Percentiles rank a stretch among this genome's conserved stretches.
Evolutionary conservation across 2,888 invertebrate species (phyloP).

Genomic region (Volucella zonaria): DNA sequence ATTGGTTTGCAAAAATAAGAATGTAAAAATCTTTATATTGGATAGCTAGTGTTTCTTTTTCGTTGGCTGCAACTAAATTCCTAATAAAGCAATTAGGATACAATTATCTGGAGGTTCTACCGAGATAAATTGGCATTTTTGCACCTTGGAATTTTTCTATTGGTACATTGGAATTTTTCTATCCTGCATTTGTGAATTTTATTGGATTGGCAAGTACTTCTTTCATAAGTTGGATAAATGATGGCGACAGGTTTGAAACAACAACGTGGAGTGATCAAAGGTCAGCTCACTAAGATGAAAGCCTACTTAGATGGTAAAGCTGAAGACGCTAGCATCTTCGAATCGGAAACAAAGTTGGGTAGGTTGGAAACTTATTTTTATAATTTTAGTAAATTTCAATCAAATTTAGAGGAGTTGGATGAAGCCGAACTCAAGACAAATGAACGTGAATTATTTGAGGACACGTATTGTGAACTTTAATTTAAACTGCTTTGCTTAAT

Average conservation of each 20-base stretch:
- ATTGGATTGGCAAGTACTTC: too few relatives aligned
- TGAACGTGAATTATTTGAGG: slow-evolving; percentile 22
- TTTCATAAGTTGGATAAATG: background rate
- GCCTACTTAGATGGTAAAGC: slow-evolving; percentile 1
- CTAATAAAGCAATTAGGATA: too few relatives aligned
- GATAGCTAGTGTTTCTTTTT: too few relatives aligned
- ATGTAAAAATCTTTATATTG: too few relatives aligned
- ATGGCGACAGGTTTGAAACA: background rate
- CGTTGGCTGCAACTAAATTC: too few relatives aligned
- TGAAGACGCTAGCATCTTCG: slow-evolving; percentile 1
- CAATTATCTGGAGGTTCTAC: too few relatives aligned
- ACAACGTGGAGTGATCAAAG: slow-evolving; percentile 6
- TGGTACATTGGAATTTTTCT: too few relatives aligned
- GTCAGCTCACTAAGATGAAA: background rate
- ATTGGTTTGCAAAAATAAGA: too few relatives aligned
- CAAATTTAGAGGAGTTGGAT: slow-evolving; percentile 5
- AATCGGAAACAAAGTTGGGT: slow-evolving; percentile 5
- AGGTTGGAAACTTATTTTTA: background rate
- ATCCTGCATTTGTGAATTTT: too few relatives aligned
- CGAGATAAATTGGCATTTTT: too few relatives aligned
- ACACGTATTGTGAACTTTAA: slow-evolving; percentile 8
- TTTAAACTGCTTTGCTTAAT: slow-evolving; percentile 17
- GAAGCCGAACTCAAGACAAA: slow-evolving; percentile 2
- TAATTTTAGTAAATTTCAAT: slow-evolving; percentile 11
- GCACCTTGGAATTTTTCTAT: too few relatives aligned